Evolutionary conservation across 1,140 invertebrate species (phyloP).

Genomic region (Hycleus cichorii): DNA sequence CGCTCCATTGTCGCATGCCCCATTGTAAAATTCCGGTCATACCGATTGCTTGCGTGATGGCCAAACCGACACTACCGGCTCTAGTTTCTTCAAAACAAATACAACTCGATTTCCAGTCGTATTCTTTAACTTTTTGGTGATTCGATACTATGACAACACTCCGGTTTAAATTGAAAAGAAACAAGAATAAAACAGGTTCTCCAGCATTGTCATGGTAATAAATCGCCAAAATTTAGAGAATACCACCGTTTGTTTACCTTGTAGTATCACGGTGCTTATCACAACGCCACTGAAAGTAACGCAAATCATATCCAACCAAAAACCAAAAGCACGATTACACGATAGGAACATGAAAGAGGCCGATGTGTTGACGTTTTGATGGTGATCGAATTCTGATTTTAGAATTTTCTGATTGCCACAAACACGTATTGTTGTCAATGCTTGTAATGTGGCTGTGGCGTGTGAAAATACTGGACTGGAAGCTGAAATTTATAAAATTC

Average conservation of each 20-base stretch:
- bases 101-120: too few relatives aligned
- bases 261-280: constrained; percentile 47
- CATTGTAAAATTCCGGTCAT: constrained; percentile 76
- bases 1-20: constrained; percentile 70
- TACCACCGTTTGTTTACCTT: constrained; percentile 21
- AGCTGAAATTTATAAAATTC: constrained; percentile 53
- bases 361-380: constrained; percentile 50
- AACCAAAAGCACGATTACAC: constrained; percentile 51
- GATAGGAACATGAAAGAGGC: constrained; percentile 58
- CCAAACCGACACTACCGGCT: constrained; percentile 68
- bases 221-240: too few relatives aligned
- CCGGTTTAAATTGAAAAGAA: too few relatives aligned
- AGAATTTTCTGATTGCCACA: constrained; percentile 57
- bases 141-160: too few relatives aligned
- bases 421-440: constrained; percentile 62
- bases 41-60: constrained; percentile 67
- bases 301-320: constrained; percentile 59
- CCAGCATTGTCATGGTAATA: too few relatives aligned
- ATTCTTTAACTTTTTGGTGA: too few relatives aligned
- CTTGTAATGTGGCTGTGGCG: constrained; percentile 40
- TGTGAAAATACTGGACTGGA: constrained; percentile 72
- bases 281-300: constrained; percentile 53
- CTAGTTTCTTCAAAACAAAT: constrained; percentile 33
- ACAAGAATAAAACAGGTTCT: too few relatives aligned
- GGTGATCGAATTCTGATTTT: constrained; percentile 58